Base-by-base conservation (phyloP, 1,140 invertebrate genomes). In the Lordiphosa collinella region DNA sequence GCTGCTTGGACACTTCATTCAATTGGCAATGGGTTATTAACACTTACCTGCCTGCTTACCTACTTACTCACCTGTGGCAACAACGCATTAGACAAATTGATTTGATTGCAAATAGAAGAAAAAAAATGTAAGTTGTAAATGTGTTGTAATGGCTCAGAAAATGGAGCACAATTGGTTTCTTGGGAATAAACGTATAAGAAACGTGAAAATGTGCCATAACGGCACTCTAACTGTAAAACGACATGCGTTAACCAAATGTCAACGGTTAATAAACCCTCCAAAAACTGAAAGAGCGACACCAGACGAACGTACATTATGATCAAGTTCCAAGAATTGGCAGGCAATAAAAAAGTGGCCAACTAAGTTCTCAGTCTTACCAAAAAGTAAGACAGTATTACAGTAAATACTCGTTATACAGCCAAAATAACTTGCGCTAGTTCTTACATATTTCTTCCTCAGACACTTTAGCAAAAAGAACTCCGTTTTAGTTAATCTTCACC, bases 21-120 rank as follows among this genome's bases (percentile, higher is more conserved):
- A 70, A 63, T 74, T 76, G 63, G 61, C 58, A 66, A 74, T 62
- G 43, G 48, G 48, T 86, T 71, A 86, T 85, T 86, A 80, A 73
- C 80, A 86, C 74, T 72, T 86, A 58, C 55, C 46, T 58, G 62
- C 64, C 59, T 46, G 49, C 36, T 64, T 52, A 12, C 47, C 53
- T 40, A 51, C 40, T n/a, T 36, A 50, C 64, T 57, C 31, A 63
- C 65, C 65, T 84, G 76, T 84, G 76, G 78, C 78, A 82, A 84
- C 78, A 76, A 74, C 80, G 76, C 82, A 86, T 86, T 86, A 86
- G 80, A 86, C 80, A 86, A 86, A 86, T 86, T 86, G 70, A 82
- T 75, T 80, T 80, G 78, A 82, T 84, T 82, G 63, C 76, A 82
- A 72, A 76, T 56, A 60, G 59, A 35, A 34, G 49, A 61, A 50